phyloP scores from a whole-genome alignment of 2,113 vertebrate genomes.

The Poeciliopsis prolifica region DNA sequence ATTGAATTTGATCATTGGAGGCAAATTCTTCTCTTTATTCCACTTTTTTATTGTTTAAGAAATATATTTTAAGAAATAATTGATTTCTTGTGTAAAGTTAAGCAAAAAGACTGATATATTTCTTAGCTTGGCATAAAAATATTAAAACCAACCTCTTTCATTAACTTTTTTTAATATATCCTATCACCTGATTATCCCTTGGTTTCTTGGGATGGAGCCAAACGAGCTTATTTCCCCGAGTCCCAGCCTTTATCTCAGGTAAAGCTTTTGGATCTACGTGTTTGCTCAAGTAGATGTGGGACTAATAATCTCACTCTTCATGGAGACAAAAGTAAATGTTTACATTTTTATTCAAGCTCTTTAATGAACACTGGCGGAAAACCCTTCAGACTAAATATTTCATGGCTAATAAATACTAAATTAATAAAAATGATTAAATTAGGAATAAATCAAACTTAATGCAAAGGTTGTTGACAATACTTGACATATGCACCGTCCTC shows the following conservation, averaged over 20 bases:
- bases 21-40: constrained; percentile 36
- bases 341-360: not conserved
- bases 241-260: not conserved
- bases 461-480: not conserved
- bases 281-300: not conserved
- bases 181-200: not conserved
- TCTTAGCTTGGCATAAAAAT: not conserved
- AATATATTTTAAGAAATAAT: not conserved
- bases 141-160: not conserved
- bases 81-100: constrained; percentile 1
- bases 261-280: not conserved
- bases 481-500: not conserved
- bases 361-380: constrained; percentile 7
- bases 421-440: not conserved
- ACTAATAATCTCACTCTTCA: not conserved
- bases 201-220: not conserved
- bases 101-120: not conserved
- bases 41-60: not conserved
- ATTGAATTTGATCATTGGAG: constrained; percentile 36
- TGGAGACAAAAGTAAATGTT: not conserved
- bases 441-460: not conserved
- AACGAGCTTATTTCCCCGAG: not conserved
- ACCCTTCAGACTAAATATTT: not conserved
- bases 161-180: not conserved
- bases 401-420: too few relatives aligned